Evolutionary conservation across 2,888 invertebrate genomes (phyloP).

Genomic region (Drosophila affinis): DNA sequence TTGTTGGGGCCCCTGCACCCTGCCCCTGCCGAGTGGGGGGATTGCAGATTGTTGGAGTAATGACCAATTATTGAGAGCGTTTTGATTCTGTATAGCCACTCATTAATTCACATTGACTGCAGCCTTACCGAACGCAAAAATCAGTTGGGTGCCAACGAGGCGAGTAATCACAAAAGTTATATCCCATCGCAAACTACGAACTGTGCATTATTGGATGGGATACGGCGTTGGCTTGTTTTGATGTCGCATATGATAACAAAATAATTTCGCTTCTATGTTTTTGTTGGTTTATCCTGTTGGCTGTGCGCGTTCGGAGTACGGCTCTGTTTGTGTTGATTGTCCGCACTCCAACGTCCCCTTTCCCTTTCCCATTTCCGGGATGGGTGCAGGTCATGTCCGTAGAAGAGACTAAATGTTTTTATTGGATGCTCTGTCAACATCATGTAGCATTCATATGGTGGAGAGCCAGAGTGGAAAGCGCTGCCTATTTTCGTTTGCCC

Average conservation of each 20-base stretch:
- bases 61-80: constrained; percentile 2
- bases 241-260: constrained; percentile 62
- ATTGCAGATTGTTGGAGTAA: background rate
- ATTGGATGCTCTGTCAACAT: constrained; percentile 65
- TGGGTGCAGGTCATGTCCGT: constrained; percentile 1
- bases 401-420: constrained; percentile 59
- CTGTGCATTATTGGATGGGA: background rate
- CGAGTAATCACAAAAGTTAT: constrained; percentile 26
- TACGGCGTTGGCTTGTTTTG: constrained; percentile 33
- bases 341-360: background rate
- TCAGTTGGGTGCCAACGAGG: constrained; percentile 19
- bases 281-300: constrained; percentile 62
- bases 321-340: constrained; percentile 27
- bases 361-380: background rate
- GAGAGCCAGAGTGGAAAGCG: constrained; percentile 14
- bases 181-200: constrained; percentile 6
- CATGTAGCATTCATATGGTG: constrained; percentile 32
- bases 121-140: constrained; percentile 33
- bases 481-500: constrained; percentile 28
- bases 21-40: too few species aligned
- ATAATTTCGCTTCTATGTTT: constrained; percentile 56
- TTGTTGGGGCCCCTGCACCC: constrained; percentile 12
- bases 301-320: constrained; percentile 7
- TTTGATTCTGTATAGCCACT: constrained; percentile 2
- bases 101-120: too few species aligned